Evolutionary conservation across 2,113 vertebrate species (phyloP).

Genomic region (Plotosus lineatus): DNA sequence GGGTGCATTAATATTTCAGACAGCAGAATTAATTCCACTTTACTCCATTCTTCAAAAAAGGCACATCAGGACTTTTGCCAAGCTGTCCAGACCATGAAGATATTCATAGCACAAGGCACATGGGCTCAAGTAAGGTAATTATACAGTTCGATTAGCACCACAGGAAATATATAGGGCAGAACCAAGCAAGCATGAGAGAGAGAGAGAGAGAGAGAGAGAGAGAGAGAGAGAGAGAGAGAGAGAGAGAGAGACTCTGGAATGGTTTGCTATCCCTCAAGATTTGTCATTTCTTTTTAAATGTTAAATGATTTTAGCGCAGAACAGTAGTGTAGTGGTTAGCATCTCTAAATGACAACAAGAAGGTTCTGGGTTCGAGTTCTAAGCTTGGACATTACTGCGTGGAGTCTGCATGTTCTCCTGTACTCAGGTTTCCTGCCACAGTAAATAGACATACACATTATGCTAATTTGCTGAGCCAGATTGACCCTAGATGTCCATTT

Average conservation of each 20-base stretch:
- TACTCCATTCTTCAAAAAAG: conserved; percentile 52
- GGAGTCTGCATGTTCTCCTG: too few relatives aligned
- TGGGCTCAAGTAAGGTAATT: conserved; percentile 63
- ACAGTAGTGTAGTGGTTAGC: too few relatives aligned
- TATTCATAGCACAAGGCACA: conserved; percentile 47
- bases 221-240: conserved; percentile 7
- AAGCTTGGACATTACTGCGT: too few relatives aligned
- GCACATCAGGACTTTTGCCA: conserved; percentile 57
- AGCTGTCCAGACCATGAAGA: conserved; percentile 53
- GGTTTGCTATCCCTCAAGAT: not conserved
- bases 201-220: conserved; percentile 12
- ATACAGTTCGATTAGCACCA: conserved; percentile 60
- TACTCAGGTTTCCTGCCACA: too few relatives aligned
- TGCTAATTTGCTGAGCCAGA: too few relatives aligned
- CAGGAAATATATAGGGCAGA: conserved; percentile 63
- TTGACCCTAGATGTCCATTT: too few relatives aligned
- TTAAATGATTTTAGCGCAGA: too few relatives aligned
- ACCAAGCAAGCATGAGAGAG: conserved; percentile 39
- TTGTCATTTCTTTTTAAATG: not conserved
- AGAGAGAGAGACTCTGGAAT: not conserved
- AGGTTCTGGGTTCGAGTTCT: too few relatives aligned
- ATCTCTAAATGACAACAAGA: too few relatives aligned
- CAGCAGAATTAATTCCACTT: conserved; percentile 51
- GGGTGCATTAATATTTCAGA: conserved; percentile 51
- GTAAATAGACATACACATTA: too few relatives aligned